Evolutionary conservation across 1,140 invertebrate species (phyloP).

Genomic region (Bilobella aurantiaca): DNA sequence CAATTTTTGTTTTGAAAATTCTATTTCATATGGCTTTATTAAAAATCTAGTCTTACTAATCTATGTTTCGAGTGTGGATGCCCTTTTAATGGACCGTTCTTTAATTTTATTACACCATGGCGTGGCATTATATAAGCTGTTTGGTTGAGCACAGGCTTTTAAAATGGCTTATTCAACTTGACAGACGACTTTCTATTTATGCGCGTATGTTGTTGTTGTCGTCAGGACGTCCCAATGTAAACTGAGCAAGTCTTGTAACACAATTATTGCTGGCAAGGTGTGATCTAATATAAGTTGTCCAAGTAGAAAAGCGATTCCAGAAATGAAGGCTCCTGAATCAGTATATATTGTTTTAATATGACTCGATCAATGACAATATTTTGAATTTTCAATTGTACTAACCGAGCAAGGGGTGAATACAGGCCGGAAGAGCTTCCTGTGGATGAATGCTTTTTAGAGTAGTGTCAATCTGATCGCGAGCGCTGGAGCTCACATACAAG

Average conservation of each 20-base stretch:
- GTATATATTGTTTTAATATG: too few relatives aligned
- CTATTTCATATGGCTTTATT: not conserved
- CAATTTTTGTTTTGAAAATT: too few relatives aligned
- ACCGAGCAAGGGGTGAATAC: not conserved
- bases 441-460: not conserved
- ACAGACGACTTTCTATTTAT: too few relatives aligned
- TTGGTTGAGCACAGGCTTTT: not conserved
- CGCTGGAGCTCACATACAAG: not conserved
- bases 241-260: not conserved
- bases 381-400: not conserved
- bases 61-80: not conserved
- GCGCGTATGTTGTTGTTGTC: too few relatives aligned
- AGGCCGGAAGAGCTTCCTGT: not conserved
- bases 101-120: not conserved
- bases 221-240: not conserved
- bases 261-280: not conserved
- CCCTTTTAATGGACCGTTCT: not conserved
- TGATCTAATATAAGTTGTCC: not conserved
- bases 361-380: not conserved
- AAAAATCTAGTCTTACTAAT: not conserved
- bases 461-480: not conserved
- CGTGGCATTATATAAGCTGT: not conserved
- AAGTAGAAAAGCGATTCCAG: not conserved
- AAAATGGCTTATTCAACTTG: not conserved
- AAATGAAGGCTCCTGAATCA: not conserved